These are phyloP conservation scores for Aspidiotus destructor DNA, from an alignment of 2,888 invertebrate genomes.

Conservation along the genomic window DNA sequence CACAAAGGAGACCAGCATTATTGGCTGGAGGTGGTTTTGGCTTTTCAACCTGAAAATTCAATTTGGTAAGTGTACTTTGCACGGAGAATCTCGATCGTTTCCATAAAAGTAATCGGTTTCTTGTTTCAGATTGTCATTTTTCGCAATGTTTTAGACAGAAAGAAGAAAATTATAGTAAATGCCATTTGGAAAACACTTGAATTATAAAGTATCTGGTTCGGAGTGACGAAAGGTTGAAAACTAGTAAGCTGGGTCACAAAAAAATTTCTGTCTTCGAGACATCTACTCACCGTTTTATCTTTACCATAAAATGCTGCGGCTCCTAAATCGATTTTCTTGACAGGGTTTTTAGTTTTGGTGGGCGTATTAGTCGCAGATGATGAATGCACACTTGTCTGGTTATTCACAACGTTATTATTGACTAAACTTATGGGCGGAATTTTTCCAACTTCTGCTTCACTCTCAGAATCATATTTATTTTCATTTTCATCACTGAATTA, in stretches of 20 bases:
- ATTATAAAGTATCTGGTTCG: too few relatives aligned
- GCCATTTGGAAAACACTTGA: too few relatives aligned
- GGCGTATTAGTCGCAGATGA: slow-evolving; percentile 39
- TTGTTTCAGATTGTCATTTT: too few relatives aligned
- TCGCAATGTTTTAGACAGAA: too few relatives aligned
- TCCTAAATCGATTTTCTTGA: slow-evolving; percentile 54
- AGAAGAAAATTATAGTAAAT: too few relatives aligned
- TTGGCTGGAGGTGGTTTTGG: background rate
- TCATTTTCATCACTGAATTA: slow-evolving; percentile 51
- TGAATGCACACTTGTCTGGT: slow-evolving; percentile 31
- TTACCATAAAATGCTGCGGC: slow-evolving; percentile 57
- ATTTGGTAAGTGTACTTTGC: too few relatives aligned
- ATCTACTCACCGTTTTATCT: background rate
- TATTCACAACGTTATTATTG: slow-evolving; percentile 24
- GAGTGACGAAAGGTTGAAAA: too few relatives aligned
- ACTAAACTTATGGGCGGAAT: slow-evolving; percentile 27
- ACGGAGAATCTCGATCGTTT: too few relatives aligned
- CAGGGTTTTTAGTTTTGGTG: slow-evolving; percentile 42
- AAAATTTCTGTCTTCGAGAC: too few relatives aligned
- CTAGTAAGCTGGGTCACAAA: too few relatives aligned
- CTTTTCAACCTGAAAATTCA: slow-evolving; percentile 19
- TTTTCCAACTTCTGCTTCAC: slow-evolving; percentile 44
- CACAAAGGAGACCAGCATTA: slow-evolving; percentile 23
- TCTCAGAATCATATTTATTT: slow-evolving; percentile 55
- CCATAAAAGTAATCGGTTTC: too few relatives aligned